phyloP scores from a whole-genome alignment of 2,888 invertebrate species.

The Rhyacophila evoluta region DNA sequence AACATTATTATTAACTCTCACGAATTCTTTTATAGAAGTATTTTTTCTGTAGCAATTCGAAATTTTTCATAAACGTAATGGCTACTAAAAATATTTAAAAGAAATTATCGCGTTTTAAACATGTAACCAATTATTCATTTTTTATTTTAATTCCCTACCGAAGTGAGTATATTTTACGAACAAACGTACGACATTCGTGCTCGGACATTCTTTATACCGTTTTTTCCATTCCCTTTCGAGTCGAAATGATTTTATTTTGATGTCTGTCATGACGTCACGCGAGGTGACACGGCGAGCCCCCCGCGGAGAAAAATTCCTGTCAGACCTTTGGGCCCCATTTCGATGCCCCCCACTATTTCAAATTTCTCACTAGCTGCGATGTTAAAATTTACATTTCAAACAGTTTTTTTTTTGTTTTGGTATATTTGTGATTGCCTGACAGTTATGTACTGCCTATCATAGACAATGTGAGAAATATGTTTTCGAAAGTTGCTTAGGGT shows the following conservation, averaged over 20 bases:
- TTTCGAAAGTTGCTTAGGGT: background rate
- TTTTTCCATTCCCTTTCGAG: background rate
- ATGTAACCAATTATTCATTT: slow-evolving; percentile 12
- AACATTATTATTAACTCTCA: no score
- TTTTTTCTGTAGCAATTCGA: no score
- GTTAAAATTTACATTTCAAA: slow-evolving; percentile 22
- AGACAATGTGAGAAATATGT: background rate
- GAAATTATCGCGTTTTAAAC: background rate
- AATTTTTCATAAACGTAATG: no score
- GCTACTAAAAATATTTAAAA: background rate
- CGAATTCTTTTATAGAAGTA: no score
- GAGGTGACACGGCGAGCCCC: slow-evolving; percentile 46
- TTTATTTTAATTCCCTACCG: background rate
- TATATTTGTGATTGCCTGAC: slow-evolving; percentile 7
- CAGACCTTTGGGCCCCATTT: slow-evolving; percentile 23
- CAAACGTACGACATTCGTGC: slow-evolving; percentile 1
- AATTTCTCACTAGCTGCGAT: slow-evolving; percentile 17
- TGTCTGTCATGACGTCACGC: slow-evolving; percentile 51
- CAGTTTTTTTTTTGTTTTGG: slow-evolving; percentile 9
- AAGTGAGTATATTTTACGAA: background rate
- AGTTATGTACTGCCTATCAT: slow-evolving; percentile 1
- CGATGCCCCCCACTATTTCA: slow-evolving; percentile 11
- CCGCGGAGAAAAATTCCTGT: slow-evolving; percentile 37
- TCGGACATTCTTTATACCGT: background rate
- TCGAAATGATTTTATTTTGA: slow-evolving; percentile 33